Percentiles rank a stretch among this genome's conserved stretches.
Conservation (phyloP, 1,140 invertebrate genomes). For the Drosophila kikkawai region DNA sequence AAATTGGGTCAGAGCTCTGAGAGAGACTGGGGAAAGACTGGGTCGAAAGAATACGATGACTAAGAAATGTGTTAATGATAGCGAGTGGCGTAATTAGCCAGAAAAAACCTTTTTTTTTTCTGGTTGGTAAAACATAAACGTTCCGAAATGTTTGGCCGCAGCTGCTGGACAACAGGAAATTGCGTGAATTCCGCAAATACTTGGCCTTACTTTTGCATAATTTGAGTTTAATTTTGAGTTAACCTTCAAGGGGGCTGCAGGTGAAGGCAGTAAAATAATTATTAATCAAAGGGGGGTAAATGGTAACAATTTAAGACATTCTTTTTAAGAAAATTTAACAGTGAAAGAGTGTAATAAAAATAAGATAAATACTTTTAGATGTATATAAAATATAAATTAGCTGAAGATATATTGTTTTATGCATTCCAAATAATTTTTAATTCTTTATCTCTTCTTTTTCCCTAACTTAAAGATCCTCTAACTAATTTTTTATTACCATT, state of each 20-base stretch:
- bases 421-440: background rate
- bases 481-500: constrained; percentile 1
- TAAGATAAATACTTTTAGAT: background rate
- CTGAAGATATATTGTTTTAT: background rate
- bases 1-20: constrained; percentile 58
- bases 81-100: constrained; percentile 67
- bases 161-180: constrained; percentile 57
- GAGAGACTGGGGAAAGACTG: constrained; percentile 14
- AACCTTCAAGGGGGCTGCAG: constrained; percentile 9
- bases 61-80: constrained; percentile 75
- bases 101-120: constrained; percentile 32
- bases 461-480: background rate
- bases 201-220: constrained; percentile 32
- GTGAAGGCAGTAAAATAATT: constrained; percentile 10
- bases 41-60: constrained; percentile 63
- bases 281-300: background rate
- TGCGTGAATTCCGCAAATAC: constrained; percentile 46
- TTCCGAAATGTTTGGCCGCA: constrained; percentile 31
- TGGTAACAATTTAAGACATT: background rate
- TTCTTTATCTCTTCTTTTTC: background rate
- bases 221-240: constrained; percentile 18
- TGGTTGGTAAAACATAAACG: constrained; percentile 44
- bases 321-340: background rate
- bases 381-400: no score
- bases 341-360: background rate